Evolutionary conservation across 1,140 invertebrate genomes (phyloP), one percentile per base, ranked within the genome.

Genomic region (Danaus plexippus): DNA sequence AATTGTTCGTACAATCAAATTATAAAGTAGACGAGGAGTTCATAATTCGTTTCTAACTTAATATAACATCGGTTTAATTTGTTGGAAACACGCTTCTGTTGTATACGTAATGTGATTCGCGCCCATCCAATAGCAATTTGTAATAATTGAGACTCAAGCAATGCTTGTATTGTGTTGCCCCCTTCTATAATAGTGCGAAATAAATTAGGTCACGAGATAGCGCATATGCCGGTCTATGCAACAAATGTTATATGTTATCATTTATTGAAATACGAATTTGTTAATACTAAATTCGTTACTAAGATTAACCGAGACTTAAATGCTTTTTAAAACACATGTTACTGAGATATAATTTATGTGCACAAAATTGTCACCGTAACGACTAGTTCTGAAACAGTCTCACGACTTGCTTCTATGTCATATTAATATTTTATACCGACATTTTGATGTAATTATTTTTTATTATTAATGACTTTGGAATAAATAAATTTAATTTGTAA

Each of bases 111-210:
- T 75, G 74, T 66, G 71, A 73, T 82, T 78, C 73, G 71, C 67
- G 64, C 73, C 75, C 73, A 81, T 83, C 69, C 65, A 67, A 77
- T 76, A 59, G 64, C 73, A 73, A 84, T 81, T 82, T 84, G 79
- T 80, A 80, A 84, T 79, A 75, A 82, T 77, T 80, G 79, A 76
- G 80, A 73, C 63, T 67, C 54, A 66, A 74, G 66, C 75, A 69
- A 74, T 75, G 70, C 57, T 68, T 61, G 57, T 52, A 70, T 65
- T 69, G 66, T 69, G 54, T 44, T 65, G 50, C 62, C 55, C 64
- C 61, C 68, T 68, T 71, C 54, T 32, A 55, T 7, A 49, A 10
- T 32, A 43, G 11, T 56, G n/a, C 43, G 18, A 56, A 56, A 32
- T 56, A 56, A 56, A 56, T 56, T 49, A 49, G 44, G 47, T 43